Evolutionary conservation across 2,113 vertebrate genomes (phyloP), one percentile per base, ranked within the genome.

Genomic region (Sinosuthora webbiana): DNA sequence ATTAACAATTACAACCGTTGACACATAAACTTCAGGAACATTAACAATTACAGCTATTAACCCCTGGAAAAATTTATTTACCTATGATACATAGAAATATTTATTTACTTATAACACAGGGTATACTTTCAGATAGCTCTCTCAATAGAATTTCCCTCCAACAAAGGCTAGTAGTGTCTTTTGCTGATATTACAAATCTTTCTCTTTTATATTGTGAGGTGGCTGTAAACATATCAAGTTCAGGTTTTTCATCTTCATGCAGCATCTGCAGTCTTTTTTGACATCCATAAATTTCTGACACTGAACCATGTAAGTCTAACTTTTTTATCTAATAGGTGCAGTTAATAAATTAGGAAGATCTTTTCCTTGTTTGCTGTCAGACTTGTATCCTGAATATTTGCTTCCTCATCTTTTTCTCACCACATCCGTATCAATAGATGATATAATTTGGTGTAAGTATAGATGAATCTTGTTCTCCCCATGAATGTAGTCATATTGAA

Each of bases 391-490:
- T 83, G 22, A 78, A 78, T 9, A 75, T 41, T 56, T 78, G 24
- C 16, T 52, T 64, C 63, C 11, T 22, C 17, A 42, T 4, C 24
- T 59, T 55, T 69, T 80, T 75, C 65, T 75, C 13, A 12, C 15
- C 17, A 33, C 9, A 11, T 15, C 1, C 0, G 14, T 74, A 55
- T 21, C 6, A 41, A 33, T 1, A 59, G 2, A 55, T 37, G 21
- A 73, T 57, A 73, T 28, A 1, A 39, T 78, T 71, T 59, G 6
- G 4, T 50, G 12, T 50, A 53, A 50, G 8, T 41, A 45, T 9
- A 65, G 22, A 49, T 1, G 3, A 33, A 41, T 45, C 6, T 27
- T 64, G 11, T 3, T 81, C 17, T 85, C 35, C 7, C 41, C 20
- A 31, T 35, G 3, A 63, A 73, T 41, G 5, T 3, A 71, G 5